Base-by-base conservation (phyloP, 2,888 invertebrate species). In the Osmoderma eremita region DNA sequence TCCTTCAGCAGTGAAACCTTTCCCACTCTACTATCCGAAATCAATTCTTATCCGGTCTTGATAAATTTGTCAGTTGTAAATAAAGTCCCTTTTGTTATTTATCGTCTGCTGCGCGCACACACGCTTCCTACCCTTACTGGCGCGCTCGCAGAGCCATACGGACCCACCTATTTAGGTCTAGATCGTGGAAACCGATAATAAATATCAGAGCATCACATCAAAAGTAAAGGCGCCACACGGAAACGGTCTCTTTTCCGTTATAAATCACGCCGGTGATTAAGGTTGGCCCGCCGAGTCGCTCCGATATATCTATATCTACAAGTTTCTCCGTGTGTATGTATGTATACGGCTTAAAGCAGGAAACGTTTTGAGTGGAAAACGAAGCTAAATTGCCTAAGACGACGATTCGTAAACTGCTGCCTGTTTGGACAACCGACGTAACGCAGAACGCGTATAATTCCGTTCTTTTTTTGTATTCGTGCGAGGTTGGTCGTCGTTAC, bases 221-320 rank as follows among this genome's bases (percentile, higher is more conserved):
- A 61, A 61, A 61, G 58, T 61, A 63, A 53, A 58, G 67, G 67
- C 67, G 67, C 67, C 69, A 70, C 68, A 69, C 70, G 70, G 70
- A 70, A 70, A 65, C 65, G 65, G 67, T 69, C 62, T 66, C 58
- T 67, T 65, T 61, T 65, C 65, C 64, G 67, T 58, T 50, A 70
- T 70, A 70, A 69, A 70, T 70, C 70, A 69, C 65, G 41, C 4
- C 63, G 54, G 67, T 69, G 68, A 70, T 70, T 70, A 70, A 69
- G 67, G 70, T 65, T 65, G 53, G 56, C 62, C 41, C 62, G 64
- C 66, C 66, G 53, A 50, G 54, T 36, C 62, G 64, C 66, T 63
- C 65, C 58, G 51, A 65, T 65, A 49, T 30, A 24, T 42, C 42
- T 58, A 58, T 42, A n/a, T 50, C 8, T 50, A 50, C 50, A 30